Conservation (phyloP, 2,113 vertebrate genomes). For the Pangasianodon hypophthalmus region DNA sequence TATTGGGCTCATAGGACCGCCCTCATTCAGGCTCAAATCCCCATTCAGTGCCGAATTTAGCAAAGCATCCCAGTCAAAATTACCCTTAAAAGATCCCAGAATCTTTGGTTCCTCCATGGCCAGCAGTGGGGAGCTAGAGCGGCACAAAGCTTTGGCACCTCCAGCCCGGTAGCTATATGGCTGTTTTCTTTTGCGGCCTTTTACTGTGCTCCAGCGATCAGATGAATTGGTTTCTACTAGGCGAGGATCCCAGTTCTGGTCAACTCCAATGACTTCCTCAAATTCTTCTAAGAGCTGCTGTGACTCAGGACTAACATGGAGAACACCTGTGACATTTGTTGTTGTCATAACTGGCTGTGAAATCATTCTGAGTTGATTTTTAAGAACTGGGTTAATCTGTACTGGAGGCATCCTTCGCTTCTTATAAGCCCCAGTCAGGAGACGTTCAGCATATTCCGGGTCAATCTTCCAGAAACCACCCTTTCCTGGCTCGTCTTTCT, state of each 20-base stretch:
- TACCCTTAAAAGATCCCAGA: slow-evolving; percentile 86
- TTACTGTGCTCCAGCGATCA: slow-evolving; percentile 65
- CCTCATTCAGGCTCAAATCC: slow-evolving; percentile 83
- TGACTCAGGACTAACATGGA: slow-evolving; percentile 75
- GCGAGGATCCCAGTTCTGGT: slow-evolving; percentile 74
- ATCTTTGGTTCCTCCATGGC: slow-evolving; percentile 81
- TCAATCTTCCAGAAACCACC: slow-evolving; percentile 97
- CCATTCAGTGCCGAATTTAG: slow-evolving; percentile 80
- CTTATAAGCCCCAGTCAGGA: slow-evolving; percentile 86
- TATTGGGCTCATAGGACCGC: slow-evolving; percentile 76
- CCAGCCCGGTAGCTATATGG: slow-evolving; percentile 64
- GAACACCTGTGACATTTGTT: slow-evolving; percentile 36
- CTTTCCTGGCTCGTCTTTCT: slow-evolving; percentile 94
- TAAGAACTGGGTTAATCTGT: slow-evolving; percentile 84
- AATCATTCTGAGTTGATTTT: slow-evolving; percentile 63
- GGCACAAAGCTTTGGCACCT: slow-evolving; percentile 69
- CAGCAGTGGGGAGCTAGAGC: slow-evolving; percentile 79
- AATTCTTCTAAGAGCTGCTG: slow-evolving; percentile 84
- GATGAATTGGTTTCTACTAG: slow-evolving; percentile 67
- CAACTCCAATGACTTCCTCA: slow-evolving; percentile 77
- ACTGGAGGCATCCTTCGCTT: slow-evolving; percentile 83
- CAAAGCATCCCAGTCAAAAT: slow-evolving; percentile 94
- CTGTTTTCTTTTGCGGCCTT: slow-evolving; percentile 80
- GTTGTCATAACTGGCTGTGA: slow-evolving; percentile 29
- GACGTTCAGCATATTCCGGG: slow-evolving; percentile 86